These are phyloP conservation scores for Archocentrus centrarchus DNA, from an alignment of 2,113 vertebrate species.

Conservation along the genomic window DNA sequence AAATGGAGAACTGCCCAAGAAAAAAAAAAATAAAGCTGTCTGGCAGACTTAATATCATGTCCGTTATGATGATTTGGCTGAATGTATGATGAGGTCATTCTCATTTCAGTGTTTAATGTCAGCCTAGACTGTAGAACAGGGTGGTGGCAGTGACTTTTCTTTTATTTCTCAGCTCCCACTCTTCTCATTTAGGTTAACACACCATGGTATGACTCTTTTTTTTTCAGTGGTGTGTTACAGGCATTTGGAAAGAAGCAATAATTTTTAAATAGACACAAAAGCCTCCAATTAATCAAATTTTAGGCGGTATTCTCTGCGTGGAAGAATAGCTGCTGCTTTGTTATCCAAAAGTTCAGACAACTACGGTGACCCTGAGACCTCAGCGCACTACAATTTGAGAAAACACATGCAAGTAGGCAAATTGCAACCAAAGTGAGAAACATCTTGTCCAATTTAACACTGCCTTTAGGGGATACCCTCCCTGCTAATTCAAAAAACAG, in stretches of 20 bases:
- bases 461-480: neutral
- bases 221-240: neutral
- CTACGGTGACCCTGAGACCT: neutral
- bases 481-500: neutral
- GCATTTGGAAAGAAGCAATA: neutral
- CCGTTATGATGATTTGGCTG: constrained; percentile 66
- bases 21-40: constrained; percentile 49
- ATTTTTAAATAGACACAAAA: neutral
- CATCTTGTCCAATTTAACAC: neutral
- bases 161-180: constrained; percentile 44
- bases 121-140: constrained; percentile 39
- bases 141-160: constrained; percentile 38
- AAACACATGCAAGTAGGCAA: constrained; percentile 6
- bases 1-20: constrained; percentile 55
- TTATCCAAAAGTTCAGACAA: neutral
- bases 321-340: neutral
- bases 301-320: neutral
- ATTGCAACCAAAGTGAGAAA: constrained; percentile 2
- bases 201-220: constrained; percentile 10
- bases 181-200: constrained; percentile 30
- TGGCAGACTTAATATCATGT: constrained; percentile 62
- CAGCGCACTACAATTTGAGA: neutral
- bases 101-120: constrained; percentile 59
- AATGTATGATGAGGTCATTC: constrained; percentile 68
- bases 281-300: neutral